Base-by-base conservation (phyloP, 2,888 invertebrate species). In the Raillietiella orientalis region DNA sequence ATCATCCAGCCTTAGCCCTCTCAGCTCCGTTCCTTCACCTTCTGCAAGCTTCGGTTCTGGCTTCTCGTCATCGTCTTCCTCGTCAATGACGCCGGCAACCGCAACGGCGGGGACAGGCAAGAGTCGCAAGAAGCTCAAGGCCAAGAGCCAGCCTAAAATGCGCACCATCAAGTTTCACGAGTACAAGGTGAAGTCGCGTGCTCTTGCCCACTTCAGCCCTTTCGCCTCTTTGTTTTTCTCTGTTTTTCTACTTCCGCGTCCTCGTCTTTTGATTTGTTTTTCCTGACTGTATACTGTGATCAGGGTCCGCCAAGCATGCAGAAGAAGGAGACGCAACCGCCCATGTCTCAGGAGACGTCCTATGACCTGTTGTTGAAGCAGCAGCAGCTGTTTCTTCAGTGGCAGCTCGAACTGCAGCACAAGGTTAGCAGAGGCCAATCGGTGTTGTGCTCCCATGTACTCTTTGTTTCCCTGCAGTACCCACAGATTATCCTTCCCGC, bases 131-230 rank as follows among this genome's bases (percentile, higher is more conserved):
- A 72, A 72, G 43, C 61, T 61, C 12, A 74, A 74, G 44, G 64
- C 65, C 21, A 74, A 74, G 47, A 60, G 60, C 14, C 58, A 62
- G 29, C 65, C 71, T 2, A 77, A 77, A 46, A 58, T 70, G 12
- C 59, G 72, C 36, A 71, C 72, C 28, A 84, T 90, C 39, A 90
- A 90, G 52, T 90, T 90, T 49, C 87, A 90, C 48, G 90, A 90
- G 48, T 77, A 79, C 47, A 77, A 77, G 50, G 55, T 53, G n/a
- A n/a, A n/a, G n/a, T n/a, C n/a, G n/a, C n/a, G n/a, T 19, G 17
- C 26, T 22, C 12, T 21, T 17, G 4, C 1, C 12, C 11, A 15
- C 24, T 5, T 12, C 14, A 15, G n/a, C n/a, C 14, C n/a, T 6
- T 2, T n/a, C 9, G 23, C n/a, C 14, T 16, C 12, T 14, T 21